Base-by-base conservation (phyloP, 1,140 invertebrate genomes). In the Schlechtendalia chinensis region DNA sequence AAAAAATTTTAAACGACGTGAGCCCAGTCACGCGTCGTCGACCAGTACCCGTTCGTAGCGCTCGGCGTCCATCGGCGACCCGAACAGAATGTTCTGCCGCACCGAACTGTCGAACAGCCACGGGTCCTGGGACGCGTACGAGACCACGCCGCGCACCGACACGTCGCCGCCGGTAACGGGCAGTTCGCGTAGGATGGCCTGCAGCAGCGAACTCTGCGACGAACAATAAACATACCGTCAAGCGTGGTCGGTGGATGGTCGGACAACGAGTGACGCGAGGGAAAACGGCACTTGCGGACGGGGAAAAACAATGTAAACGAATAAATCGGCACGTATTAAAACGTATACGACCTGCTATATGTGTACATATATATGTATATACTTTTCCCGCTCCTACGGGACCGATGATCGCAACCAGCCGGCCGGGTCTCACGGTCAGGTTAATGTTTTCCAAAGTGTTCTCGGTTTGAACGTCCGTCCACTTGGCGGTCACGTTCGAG, bases 1-100 rank as follows among this genome's bases (percentile, higher is more conserved):
- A 11, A 45, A 6, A 22, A 14, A 8, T 12, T 14, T 22, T 1
- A 45, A 14, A 3, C 19, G n/a, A n/a, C n/a, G n/a, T n/a, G n/a
- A n/a, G n/a, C n/a, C n/a, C n/a, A n/a, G n/a, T n/a, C n/a, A n/a
- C n/a, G n/a, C n/a, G n/a, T n/a, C n/a, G n/a, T n/a, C n/a, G n/a
- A n/a, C n/a, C n/a, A n/a, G n/a, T n/a, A n/a, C 92, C 79, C 89
- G 87, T 72, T 91, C 89, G 86, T 95, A 96, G 22, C 91, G 89
- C 54, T 89, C 87, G 81, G 89, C 88, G 83, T 94, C 89, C 88
- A 93, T 92, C 39, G 89, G 85, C 80, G 90, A 87, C 0, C 95
- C 95, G 86, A 98, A 97, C 0, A 96, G 84, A 67, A 98, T 96
- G 86, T 98, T 98, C 83, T 97, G 93, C 53, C 91, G 87, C 6